Evolutionary conservation across 1,140 invertebrate genomes (phyloP).

Genomic region (Lepidurus couesii): DNA sequence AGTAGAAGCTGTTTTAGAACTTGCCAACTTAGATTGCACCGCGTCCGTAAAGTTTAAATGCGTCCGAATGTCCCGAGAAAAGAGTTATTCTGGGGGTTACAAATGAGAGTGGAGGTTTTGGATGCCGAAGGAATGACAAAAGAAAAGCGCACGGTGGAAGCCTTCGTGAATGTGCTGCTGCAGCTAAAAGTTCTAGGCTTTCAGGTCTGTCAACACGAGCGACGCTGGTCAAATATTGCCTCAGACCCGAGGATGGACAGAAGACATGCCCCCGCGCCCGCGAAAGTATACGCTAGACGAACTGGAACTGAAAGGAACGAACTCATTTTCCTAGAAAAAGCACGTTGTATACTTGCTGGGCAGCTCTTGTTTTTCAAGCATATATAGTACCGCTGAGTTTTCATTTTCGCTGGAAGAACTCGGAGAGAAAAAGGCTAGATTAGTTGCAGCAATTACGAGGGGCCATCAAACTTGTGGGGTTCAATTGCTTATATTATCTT

Average conservation of each 20-base stretch:
- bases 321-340: slow-evolving; percentile 3
- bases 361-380: background rate
- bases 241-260: slow-evolving; percentile 14
- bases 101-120: background rate
- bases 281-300: background rate
- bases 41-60: slow-evolving; percentile 5
- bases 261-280: slow-evolving; percentile 20
- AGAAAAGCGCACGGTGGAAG: background rate
- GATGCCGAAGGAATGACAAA: slow-evolving; percentile 12
- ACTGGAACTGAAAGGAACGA: background rate
- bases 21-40: background rate
- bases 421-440: background rate
- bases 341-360: background rate
- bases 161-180: slow-evolving; percentile 5
- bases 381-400: background rate
- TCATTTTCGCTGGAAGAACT: background rate
- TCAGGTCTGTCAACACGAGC: slow-evolving; percentile 11
- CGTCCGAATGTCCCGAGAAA: background rate
- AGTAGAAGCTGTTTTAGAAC: slow-evolving; percentile 1
- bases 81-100: slow-evolving; percentile 4
- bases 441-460: background rate
- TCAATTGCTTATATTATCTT: slow-evolving; percentile 8
- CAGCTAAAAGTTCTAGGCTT: slow-evolving; percentile 19
- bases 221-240: slow-evolving; percentile 21
- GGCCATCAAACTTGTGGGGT: background rate